Percentiles rank a stretch among this genome's conserved stretches.
These are phyloP conservation scores for Eubasilissa splendida DNA, from an alignment of 2,888 invertebrate species.

Conservation along the genomic window DNA sequence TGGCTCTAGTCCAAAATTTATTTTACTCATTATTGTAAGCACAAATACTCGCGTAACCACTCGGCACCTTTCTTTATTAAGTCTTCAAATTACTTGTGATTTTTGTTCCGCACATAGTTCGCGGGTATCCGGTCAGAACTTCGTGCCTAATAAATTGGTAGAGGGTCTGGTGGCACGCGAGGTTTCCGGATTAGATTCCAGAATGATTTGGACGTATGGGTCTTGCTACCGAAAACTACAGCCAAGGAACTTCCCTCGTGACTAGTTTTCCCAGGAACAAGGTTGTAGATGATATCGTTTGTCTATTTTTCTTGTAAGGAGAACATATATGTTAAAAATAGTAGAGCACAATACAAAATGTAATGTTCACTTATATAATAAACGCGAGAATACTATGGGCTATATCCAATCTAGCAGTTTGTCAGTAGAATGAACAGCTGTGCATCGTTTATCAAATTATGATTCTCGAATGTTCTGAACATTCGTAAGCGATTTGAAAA, in stretches of 20 bases:
- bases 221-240: conserved; percentile 13
- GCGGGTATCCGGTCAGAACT: conserved; percentile 34
- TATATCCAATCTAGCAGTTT: too few relatives aligned
- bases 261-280: conserved; percentile 9
- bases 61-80: neutral
- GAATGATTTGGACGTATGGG: neutral
- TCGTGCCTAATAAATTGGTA: conserved; percentile 25
- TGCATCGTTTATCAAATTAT: too few relatives aligned
- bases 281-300: conserved; percentile 2
- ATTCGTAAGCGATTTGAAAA: too few relatives aligned
- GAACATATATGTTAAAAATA: neutral
- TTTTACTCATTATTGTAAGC: neutral
- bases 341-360: too few relatives aligned
- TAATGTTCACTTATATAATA: too few relatives aligned
- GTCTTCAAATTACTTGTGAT: neutral
- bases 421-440: too few relatives aligned
- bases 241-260: neutral
- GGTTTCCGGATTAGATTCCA: conserved; percentile 31
- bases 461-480: too few relatives aligned
- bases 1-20: neutral
- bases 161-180: conserved; percentile 29
- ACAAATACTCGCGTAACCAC: neutral
- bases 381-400: too few relatives aligned
- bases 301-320: conserved; percentile 11
- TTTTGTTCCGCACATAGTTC: neutral